Base-by-base conservation (phyloP, 2,888 invertebrate genomes). In the Drosophila meridiana region DNA sequence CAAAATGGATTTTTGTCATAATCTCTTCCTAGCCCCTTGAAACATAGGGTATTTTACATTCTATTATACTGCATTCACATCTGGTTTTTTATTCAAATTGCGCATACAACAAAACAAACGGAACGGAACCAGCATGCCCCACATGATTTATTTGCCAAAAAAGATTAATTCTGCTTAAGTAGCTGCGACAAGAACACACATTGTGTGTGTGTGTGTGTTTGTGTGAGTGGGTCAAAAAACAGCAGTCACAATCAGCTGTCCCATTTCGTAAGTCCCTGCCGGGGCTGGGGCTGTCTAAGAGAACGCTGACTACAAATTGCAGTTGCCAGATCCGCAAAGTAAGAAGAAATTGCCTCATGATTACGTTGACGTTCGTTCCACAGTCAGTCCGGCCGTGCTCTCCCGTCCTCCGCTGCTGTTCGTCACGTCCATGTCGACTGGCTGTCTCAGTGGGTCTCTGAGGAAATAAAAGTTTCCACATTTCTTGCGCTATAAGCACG, bases 401-500 rank as follows among this genome's bases (percentile, higher is more conserved):
- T 56, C 55, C 47, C 4, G 20, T 36, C 2, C 26, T 26, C 60
- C 52, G 53, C 53, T 47, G 70, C 70, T 62, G 70, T 82, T 81
- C 69, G 66, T 79, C 85, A 83, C 83, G 82, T 83, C 87, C 76
- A 73, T 68, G 83, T 74, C 83, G 85, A 83, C 83, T 80, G 67
- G 72, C 82, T 83, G 83, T 84, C 87, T 83, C 83, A 73, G 75
- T 72, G 73, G 73, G 75, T 88, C 83, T 86, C 83, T 78, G 69
- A 78, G 88, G 86, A 88, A 88, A 88, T 78, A 82, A 83, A 83
- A 87, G 83, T 78, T 85, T 87, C 68, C 80, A 85, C 82, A 84
- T 84, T 86, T 57, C 66, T 64, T 75, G 73, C 73, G 75, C 75
- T 80, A 87, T 82, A 87, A 85, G 82, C 84, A 84, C 84, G 87